phyloP scores from a whole-genome alignment of 2,888 invertebrate genomes.

The Psylliodes chrysocephalus region DNA sequence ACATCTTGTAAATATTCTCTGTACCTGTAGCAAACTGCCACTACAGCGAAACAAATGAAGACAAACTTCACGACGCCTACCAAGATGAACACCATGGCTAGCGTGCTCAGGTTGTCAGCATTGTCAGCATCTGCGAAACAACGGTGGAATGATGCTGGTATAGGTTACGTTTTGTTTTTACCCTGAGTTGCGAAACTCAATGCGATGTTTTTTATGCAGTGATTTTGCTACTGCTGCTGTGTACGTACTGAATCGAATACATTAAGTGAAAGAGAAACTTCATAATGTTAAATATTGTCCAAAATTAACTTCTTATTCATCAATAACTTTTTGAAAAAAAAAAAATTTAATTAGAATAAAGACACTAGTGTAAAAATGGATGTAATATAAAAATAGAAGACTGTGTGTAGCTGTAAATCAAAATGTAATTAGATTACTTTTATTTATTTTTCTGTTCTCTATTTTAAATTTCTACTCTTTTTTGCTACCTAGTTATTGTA shows the following conservation, averaged over 20 bases:
- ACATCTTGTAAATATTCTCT: conserved; percentile 37
- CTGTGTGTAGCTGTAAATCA: too few species aligned
- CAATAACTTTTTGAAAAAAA: too few species aligned
- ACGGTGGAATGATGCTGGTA: conserved; percentile 12
- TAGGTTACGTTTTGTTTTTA: neutral
- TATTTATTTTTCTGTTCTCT: too few species aligned
- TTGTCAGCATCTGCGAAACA: conserved; percentile 76
- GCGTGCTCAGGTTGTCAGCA: conserved; percentile 87
- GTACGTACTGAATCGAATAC: conserved; percentile 46
- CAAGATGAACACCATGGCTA: conserved; percentile 91
- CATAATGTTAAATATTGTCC: too few species aligned
- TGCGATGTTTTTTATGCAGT: conserved; percentile 22
- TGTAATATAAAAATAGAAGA: too few species aligned
- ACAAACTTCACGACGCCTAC: conserved; percentile 91
- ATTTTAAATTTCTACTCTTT: too few species aligned
- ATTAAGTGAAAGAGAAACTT: conserved; percentile 7
- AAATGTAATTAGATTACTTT: too few species aligned
- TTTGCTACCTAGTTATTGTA: too few species aligned
- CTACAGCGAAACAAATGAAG: conserved; percentile 95
- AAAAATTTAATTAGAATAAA: too few species aligned
- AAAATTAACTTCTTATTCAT: too few species aligned
- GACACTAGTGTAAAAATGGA: too few species aligned
- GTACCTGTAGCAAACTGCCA: conserved; percentile 96
- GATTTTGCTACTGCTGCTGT: conserved; percentile 44
- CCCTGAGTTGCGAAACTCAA: neutral